A percentile compares a stretch with the other conserved stretches of the same genome.
These are phyloP conservation scores for Galerucella calmariensis DNA, from an alignment of 2,888 invertebrate species.

Conservation along the genomic window DNA sequence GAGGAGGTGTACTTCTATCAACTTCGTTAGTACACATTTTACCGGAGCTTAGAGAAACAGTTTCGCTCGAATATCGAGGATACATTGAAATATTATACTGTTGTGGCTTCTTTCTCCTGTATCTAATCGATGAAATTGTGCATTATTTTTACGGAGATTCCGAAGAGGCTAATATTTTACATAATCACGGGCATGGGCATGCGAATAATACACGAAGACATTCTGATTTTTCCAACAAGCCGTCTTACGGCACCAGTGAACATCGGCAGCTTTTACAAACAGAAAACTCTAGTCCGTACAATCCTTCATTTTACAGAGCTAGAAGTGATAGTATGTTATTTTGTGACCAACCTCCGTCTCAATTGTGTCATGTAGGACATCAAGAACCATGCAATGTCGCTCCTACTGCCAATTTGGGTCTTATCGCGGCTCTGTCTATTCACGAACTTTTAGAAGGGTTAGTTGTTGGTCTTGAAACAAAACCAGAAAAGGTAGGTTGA, in stretches of 20 bases:
- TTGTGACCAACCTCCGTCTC: conserved; percentile 55
- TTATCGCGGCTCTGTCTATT: conserved; percentile 79
- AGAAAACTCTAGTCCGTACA: conserved; percentile 50
- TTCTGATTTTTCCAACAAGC: conserved; percentile 32
- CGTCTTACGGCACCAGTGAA: conserved; percentile 44
- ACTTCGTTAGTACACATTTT: conserved; percentile 83
- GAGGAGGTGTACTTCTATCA: conserved; percentile 82
- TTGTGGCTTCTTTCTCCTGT: conserved; percentile 77
- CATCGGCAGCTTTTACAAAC: conserved; percentile 30
- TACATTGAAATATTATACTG: conserved; percentile 76
- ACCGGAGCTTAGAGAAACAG: conserved; percentile 77
- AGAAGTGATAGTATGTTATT: conserved; percentile 51
- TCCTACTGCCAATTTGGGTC: conserved; percentile 73
- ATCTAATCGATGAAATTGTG: conserved; percentile 78
- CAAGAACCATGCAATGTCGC: conserved; percentile 73
- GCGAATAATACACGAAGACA: conserved; percentile 38
- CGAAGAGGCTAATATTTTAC: conserved; percentile 50
- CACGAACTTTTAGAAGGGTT: conserved; percentile 85
- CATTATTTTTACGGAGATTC: conserved; percentile 73
- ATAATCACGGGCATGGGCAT: conserved; percentile 12
- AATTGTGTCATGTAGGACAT: conserved; percentile 75
- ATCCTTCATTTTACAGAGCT: conserved; percentile 51
- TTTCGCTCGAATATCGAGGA: conserved; percentile 59
- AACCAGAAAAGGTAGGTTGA: conserved; percentile 69
- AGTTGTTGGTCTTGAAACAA: conserved; percentile 81